Conservation (phyloP, 2,888 invertebrate species). For the Drosophila algonquin region DNA sequence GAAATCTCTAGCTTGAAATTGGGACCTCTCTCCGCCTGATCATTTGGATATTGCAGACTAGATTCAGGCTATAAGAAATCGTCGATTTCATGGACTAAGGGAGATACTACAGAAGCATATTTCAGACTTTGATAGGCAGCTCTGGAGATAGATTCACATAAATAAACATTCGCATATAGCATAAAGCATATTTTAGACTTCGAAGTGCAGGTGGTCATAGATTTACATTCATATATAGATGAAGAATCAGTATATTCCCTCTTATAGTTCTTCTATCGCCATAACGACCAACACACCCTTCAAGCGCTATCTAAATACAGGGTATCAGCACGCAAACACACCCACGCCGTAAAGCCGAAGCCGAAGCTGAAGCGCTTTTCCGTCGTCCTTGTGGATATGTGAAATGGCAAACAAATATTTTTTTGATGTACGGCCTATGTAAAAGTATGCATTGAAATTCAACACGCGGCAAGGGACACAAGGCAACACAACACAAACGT, state of each 20-base stretch:
- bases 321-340: not conserved
- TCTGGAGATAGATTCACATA: no score
- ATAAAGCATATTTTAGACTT: no score
- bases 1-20: no score
- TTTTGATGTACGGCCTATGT: constrained; percentile 69
- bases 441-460: constrained; percentile 78
- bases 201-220: no score
- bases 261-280: not conserved
- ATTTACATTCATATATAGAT: no score
- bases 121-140: no score
- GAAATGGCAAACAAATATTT: constrained; percentile 79
- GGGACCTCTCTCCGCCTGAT: no score
- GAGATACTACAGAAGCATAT: no score
- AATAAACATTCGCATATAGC: no score
- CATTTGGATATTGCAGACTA: no score
- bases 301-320: not conserved
- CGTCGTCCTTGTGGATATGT: constrained; percentile 53
- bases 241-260: accelerated
- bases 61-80: no score
- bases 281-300: not conserved
- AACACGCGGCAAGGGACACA: constrained; percentile 68
- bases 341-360: not conserved
- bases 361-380: not conserved
- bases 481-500: constrained; percentile 8
- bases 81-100: no score